These are phyloP conservation scores for Formica selysi DNA, from an alignment of 1,140 invertebrate genomes.

Conservation along the genomic window DNA sequence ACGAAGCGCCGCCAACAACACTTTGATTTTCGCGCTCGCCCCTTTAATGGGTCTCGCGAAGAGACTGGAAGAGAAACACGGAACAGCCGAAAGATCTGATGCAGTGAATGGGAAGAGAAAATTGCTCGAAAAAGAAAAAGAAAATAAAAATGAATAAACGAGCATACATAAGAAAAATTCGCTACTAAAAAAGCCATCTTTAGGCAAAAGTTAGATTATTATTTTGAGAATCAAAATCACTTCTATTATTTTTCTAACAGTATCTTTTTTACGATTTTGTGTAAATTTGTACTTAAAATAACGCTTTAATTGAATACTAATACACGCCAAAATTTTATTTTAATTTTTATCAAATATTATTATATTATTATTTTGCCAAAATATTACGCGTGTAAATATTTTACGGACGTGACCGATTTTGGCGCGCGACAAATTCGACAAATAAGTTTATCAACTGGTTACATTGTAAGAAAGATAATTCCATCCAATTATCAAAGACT, in stretches of 20 bases:
- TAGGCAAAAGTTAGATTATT: no score
- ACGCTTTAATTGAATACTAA: no score
- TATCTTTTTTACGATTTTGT: no score
- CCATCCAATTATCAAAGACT: conserved; percentile 67
- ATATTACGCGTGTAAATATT: background rate
- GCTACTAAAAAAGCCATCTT: background rate
- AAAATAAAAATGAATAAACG: background rate
- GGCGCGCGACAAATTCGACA: background rate
- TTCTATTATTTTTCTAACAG: no score
- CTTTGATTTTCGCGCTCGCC: conserved; percentile 52
- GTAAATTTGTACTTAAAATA: no score
- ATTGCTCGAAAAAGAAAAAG: background rate
- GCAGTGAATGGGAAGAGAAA: conserved; percentile 15
- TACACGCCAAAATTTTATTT: no score
- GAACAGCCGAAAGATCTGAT: conserved; percentile 8
- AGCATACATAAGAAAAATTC: background rate
- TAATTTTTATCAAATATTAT: no score
- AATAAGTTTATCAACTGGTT: conserved; percentile 65
- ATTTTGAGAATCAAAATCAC: no score
- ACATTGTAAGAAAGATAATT: conserved; percentile 64
- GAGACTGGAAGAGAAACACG: background rate
- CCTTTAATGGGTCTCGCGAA: conserved; percentile 27
- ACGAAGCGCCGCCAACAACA: background rate
- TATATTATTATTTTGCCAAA: background rate
- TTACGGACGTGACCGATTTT: background rate